Evolutionary conservation across 2,113 vertebrate genomes (phyloP).

Genomic region (Mixornis gularis): DNA sequence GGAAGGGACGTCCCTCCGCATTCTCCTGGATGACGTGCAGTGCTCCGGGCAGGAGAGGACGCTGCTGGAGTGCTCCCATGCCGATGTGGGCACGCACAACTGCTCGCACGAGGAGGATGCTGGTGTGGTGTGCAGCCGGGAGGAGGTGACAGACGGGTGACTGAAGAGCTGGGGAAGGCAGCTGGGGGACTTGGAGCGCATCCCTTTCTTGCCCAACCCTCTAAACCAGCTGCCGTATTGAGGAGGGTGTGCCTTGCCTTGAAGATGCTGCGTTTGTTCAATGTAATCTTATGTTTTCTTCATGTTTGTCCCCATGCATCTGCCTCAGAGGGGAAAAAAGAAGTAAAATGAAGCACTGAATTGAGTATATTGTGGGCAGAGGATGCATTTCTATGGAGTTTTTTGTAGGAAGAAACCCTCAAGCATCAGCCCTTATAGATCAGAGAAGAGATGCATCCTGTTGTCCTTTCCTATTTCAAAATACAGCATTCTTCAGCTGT

Average conservation of each 20-base stretch:
- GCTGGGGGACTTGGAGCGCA: neutral
- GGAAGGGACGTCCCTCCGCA: constrained; percentile 74
- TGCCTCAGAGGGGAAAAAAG: neutral
- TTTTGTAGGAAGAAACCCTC: neutral
- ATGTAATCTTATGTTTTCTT: neutral
- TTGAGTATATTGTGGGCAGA: neutral
- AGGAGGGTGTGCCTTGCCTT: neutral
- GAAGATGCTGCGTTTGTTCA: neutral
- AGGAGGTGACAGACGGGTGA: constrained; percentile 13
- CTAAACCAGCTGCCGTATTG: neutral
- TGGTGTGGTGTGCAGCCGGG: constrained; percentile 80
- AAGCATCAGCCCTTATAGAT: neutral
- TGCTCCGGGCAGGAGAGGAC: constrained; percentile 79
- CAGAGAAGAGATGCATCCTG: neutral
- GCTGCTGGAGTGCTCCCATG: constrained; percentile 83
- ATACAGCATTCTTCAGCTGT: neutral
- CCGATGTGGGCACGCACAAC: constrained; percentile 78
- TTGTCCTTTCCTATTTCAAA: neutral
- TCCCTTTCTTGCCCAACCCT: neutral
- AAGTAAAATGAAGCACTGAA: neutral
- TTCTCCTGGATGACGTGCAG: constrained; percentile 87
- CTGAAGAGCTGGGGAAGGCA: neutral
- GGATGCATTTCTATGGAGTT: neutral
- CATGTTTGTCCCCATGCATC: neutral
- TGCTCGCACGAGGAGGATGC: constrained; percentile 90